phyloP scores from a whole-genome alignment of 2,888 invertebrate species.

The Oscheius sp. region DNA sequence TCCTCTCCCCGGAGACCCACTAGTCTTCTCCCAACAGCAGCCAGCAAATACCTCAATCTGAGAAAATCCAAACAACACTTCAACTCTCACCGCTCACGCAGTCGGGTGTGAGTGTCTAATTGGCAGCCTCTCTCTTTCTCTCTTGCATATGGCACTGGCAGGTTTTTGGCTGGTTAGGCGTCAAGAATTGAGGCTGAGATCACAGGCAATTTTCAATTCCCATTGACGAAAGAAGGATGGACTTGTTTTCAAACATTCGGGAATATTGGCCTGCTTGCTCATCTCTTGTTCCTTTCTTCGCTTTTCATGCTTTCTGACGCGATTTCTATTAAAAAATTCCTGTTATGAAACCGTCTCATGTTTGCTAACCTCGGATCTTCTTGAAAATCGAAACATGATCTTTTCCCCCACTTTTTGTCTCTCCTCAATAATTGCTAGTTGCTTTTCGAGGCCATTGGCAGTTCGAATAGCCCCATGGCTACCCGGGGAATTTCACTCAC shows the following conservation, averaged over 20 bases:
- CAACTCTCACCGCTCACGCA: background rate
- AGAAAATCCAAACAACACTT: slow-evolving; percentile 1
- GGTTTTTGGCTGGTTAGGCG: no score
- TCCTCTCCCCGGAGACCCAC: background rate
- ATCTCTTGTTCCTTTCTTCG: background rate
- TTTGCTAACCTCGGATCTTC: background rate
- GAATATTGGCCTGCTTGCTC: background rate
- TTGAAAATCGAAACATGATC: background rate
- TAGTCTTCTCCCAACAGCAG: background rate
- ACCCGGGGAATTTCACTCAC: no score
- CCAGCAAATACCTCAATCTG: slow-evolving; percentile 27
- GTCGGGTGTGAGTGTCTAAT: no score
- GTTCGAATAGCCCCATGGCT: no score
- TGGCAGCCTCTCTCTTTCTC: no score
- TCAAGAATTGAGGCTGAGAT: no score
- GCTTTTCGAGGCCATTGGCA: no score
- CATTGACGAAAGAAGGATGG: no score
- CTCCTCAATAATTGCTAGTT: background rate
- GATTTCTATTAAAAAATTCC: no score
- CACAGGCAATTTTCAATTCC: slow-evolving; percentile 11
- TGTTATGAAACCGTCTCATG: no score
- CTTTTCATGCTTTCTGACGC: background rate
- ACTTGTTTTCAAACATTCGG: background rate
- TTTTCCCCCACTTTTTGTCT: background rate
- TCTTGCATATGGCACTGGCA: no score